A percentile compares a stretch with the other conserved stretches of the same genome.
Evolutionary conservation across 2,113 vertebrate species (phyloP).

Genomic region (Gallinago undulata): DNA sequence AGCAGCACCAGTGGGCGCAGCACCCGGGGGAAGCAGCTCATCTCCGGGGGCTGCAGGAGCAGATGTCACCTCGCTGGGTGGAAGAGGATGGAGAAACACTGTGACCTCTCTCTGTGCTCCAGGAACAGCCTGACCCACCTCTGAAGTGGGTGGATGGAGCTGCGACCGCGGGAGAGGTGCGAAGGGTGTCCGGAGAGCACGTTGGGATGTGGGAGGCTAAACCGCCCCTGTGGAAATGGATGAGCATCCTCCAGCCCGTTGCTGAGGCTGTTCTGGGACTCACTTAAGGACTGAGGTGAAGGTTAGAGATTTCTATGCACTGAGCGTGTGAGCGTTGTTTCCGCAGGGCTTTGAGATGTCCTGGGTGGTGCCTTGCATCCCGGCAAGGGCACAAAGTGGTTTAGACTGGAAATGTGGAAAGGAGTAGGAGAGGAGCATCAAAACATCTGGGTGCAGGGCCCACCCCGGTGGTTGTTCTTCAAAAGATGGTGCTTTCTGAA

Average conservation of each 20-base stretch:
- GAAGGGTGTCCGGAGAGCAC: rapidly evolving
- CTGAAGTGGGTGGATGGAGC: not conserved
- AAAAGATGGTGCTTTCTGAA: rapidly evolving
- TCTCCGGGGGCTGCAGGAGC: not conserved
- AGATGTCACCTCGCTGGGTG: rapidly evolving
- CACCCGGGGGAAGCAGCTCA: not conserved
- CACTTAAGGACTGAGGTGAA: rapidly evolving
- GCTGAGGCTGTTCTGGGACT: no score
- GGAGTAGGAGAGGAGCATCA: not conserved
- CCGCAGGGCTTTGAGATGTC: no score
- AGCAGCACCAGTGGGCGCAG: not conserved
- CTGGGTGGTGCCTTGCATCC: not conserved
- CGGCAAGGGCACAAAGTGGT: not conserved
- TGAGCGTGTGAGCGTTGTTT: rapidly evolving
- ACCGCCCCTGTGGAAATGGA: rapidly evolving
- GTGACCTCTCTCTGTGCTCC: rapidly evolving
- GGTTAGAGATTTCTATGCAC: rapidly evolving
- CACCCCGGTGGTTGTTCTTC: rapidly evolving
- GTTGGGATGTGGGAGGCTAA: not conserved
- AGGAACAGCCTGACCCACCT: not conserved
- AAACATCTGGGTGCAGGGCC: not conserved
- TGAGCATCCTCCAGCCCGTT: not conserved
- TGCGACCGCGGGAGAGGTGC: rapidly evolving
- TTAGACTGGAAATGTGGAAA: not conserved
- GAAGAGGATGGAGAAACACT: not conserved